Evolutionary conservation across 2,888 invertebrate species (phyloP).

Genomic region (Gastracanthus pulcherrimus): DNA sequence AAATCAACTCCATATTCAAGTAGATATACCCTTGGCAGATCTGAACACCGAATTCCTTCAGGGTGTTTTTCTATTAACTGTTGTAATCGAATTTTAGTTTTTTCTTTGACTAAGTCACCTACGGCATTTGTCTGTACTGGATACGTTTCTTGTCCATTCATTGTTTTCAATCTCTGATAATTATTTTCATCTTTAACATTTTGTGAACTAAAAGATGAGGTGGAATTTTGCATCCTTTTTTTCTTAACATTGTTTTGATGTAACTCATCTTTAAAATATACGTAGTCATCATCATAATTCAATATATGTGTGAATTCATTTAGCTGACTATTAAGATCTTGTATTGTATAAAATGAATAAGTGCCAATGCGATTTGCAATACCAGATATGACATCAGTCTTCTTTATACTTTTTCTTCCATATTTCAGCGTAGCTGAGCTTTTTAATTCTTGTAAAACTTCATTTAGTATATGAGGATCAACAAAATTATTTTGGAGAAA

Average conservation of each 20-base stretch:
- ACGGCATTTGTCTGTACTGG: not conserved
- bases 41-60: slow-evolving; percentile 72
- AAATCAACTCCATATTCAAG: slow-evolving; percentile 66
- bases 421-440: not conserved
- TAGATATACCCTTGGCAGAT: slow-evolving; percentile 67
- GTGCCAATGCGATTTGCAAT: not conserved
- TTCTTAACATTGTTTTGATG: not conserved
- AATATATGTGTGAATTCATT: slow-evolving; percentile 35
- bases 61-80: slow-evolving; percentile 68
- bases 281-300: slow-evolving; percentile 19
- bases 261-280: slow-evolving; percentile 27
- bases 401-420: slow-evolving; percentile 5
- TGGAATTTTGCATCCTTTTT: not conserved
- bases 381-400: slow-evolving; percentile 16
- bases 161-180: not conserved
- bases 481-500: not conserved
- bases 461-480: slow-evolving; percentile 15
- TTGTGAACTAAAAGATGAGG: not conserved
- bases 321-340: slow-evolving; percentile 40
- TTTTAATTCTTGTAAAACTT: slow-evolving; percentile 20
- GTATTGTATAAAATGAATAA: slow-evolving; percentile 14
- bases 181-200: not conserved
- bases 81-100: slow-evolving; percentile 62
- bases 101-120: slow-evolving; percentile 59
- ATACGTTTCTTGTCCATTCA: not conserved